Conservation (phyloP, 1,140 invertebrate species). For the Drosophila azteca region DNA sequence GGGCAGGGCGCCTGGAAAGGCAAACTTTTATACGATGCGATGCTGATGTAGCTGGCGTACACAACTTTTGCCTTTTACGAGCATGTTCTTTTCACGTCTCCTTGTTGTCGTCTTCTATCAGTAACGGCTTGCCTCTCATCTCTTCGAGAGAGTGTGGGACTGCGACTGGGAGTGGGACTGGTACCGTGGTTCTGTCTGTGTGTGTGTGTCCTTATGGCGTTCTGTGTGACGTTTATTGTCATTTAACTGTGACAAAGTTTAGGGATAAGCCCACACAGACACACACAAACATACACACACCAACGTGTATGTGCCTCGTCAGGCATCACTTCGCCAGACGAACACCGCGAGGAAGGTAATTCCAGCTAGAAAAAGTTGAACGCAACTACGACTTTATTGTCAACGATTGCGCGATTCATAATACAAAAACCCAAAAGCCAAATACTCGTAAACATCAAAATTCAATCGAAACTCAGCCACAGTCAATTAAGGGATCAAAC, state of each 20-base stretch:
- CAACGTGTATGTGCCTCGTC: conserved; percentile 12
- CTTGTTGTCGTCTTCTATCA: conserved; percentile 60
- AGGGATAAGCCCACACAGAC: conserved; percentile 69
- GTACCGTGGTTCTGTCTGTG: conserved; percentile 10
- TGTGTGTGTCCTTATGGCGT: conserved; percentile 66
- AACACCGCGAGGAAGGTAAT: too few relatives aligned
- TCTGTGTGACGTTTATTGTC: conserved; percentile 82
- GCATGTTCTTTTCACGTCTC: conserved; percentile 53
- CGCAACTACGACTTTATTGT: too few relatives aligned
- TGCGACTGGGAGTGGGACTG: conserved; percentile 1
- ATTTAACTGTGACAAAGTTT: conserved; percentile 82
- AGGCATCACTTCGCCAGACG: background rate
- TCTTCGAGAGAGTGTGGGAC: conserved; percentile 9
- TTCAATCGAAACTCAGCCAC: too few relatives aligned
- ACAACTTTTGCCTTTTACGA: conserved; percentile 60
- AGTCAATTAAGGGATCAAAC: too few relatives aligned
- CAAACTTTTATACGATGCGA: conserved; percentile 51
- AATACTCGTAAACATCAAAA: too few relatives aligned
- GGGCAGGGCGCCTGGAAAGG: conserved; percentile 34
- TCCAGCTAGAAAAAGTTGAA: too few relatives aligned
- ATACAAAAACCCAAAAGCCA: too few relatives aligned
- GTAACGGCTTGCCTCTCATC: conserved; percentile 34
- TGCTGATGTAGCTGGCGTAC: conserved; percentile 35
- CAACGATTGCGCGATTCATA: too few relatives aligned
- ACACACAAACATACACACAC: conserved; percentile 4